Conservation (phyloP, 2,113 vertebrate genomes). For the Beaufortia kweichowensis region DNA sequence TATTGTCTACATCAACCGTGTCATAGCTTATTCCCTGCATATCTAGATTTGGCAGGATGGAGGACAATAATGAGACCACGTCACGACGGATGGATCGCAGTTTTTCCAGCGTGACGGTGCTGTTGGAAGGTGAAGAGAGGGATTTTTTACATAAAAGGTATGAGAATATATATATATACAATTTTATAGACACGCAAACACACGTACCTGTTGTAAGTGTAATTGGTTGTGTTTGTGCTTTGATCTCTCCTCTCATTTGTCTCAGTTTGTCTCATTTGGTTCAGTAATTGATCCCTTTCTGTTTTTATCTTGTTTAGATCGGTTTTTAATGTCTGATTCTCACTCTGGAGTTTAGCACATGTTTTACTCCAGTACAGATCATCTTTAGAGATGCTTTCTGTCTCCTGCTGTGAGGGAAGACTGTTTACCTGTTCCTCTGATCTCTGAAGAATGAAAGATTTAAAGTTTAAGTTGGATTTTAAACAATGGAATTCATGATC, state of each 20-base stretch:
- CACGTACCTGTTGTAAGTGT: slow-evolving; percentile 35
- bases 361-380: slow-evolving; percentile 47
- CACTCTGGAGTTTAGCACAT: slow-evolving; percentile 41
- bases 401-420: slow-evolving; percentile 17
- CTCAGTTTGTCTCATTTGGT: slow-evolving; percentile 50
- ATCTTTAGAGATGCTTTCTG: slow-evolving; percentile 22
- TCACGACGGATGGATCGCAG: slow-evolving; percentile 72
- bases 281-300: slow-evolving; percentile 56
- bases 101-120: slow-evolving; percentile 69
- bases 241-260: slow-evolving; percentile 42
- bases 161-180: too few relatives aligned
- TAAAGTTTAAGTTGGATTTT: too few relatives aligned
- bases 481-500: too few relatives aligned
- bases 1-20: slow-evolving; percentile 75
- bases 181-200: too few relatives aligned
- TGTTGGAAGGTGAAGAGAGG: slow-evolving; percentile 7
- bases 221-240: slow-evolving; percentile 42
- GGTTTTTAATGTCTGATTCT: slow-evolving; percentile 39
- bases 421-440: slow-evolving; percentile 30
- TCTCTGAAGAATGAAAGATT: slow-evolving; percentile 20
- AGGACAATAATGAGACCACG: slow-evolving; percentile 76
- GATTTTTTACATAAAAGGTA: too few relatives aligned
- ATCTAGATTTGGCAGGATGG: slow-evolving; percentile 78
- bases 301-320: slow-evolving; percentile 52
- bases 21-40: slow-evolving; percentile 77